Base-by-base conservation (phyloP, 2,113 vertebrate species). In the Todiramphus saurophagus region DNA sequence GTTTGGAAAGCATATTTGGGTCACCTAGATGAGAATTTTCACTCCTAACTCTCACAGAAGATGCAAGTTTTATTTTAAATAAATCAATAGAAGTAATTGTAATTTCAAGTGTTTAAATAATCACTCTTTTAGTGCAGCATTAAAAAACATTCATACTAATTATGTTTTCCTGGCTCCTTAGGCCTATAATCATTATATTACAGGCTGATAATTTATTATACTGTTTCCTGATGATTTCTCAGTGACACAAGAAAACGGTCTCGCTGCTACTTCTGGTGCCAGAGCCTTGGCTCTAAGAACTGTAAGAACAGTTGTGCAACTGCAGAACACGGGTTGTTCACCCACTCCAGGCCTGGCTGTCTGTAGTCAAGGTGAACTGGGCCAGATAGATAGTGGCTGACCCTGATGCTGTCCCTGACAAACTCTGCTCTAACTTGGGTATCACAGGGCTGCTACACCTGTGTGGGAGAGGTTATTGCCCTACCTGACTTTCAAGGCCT, bases 401-500 rank as follows among this genome's bases (percentile, higher is more conserved):
- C 31, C 16, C 19, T 69, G 48, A 16, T 63, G 13, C 50, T 72
- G 13, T 10, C 37, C 50, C 56, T 75, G 74, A 19, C 0, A 0
- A 23, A 39, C 46, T 67, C 13, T 87, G 64, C 39, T 59, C 19
- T 41, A 2, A 31, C 39, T 50, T 53, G 30, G 8, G 2, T 70
- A 6, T 28, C 53, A 0, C 1, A 4, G 31, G 27, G 18, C 46
- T 41, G 31, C 0, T 2, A 14, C 24, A 16, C 24, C 14, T 0
- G 0, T n/a, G 3, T 43, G 60, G 35, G 30, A 51, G 51, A 73
- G 46, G 44, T 62, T 31, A 17, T 27, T 79, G 48, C 16, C 14
- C 20, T n/a, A 37, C 50, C 46, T 3, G 0, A 8, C 11, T 64
- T 72, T 44, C 20, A 37, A 60, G 28, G 28, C 17, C 19, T 62